Percentiles rank a stretch among this genome's conserved stretches.
Conservation (phyloP, 1,140 invertebrate genomes). For the Brachionus paranguensis region DNA sequence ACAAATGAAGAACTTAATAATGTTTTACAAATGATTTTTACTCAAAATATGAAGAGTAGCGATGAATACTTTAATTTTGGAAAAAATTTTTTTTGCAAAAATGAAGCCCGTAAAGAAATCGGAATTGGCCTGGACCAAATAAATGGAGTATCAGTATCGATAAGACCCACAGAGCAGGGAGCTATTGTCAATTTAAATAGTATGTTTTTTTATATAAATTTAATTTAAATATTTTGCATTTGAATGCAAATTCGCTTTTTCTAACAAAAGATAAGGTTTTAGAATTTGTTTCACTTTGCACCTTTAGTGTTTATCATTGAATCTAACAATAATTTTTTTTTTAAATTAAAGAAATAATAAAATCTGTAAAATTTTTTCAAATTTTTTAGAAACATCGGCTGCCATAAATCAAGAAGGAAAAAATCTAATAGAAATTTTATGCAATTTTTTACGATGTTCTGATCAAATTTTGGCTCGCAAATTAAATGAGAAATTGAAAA, state of each 20-base stretch:
- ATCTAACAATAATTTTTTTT: not conserved
- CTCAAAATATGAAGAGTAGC: not conserved
- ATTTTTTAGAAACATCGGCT: not conserved
- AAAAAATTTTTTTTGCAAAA: not conserved
- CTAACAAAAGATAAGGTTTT: not conserved
- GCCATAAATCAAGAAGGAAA: not conserved
- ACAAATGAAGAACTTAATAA: not conserved
- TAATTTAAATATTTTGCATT: not conserved
- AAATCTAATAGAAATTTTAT: not conserved
- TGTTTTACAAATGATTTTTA: slow-evolving; percentile 1
- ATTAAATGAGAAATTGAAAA: not conserved
- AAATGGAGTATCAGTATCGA: not conserved
- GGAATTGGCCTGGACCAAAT: not conserved
- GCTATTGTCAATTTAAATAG: not conserved
- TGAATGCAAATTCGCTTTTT: not conserved
- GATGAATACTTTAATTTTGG: not conserved
- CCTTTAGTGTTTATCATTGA: not conserved
- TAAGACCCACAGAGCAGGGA: not conserved
- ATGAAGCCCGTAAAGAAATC: not conserved
- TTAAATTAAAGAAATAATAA: not conserved
- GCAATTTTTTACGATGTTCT: not conserved
- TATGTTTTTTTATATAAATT: not conserved
- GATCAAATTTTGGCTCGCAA: not conserved
- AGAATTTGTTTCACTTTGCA: not conserved
- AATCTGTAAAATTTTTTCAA: not conserved